Evolutionary conservation across 2,113 vertebrate species (phyloP), one percentile per base, ranked within the genome.

Genomic region (Nanorana parkeri): DNA sequence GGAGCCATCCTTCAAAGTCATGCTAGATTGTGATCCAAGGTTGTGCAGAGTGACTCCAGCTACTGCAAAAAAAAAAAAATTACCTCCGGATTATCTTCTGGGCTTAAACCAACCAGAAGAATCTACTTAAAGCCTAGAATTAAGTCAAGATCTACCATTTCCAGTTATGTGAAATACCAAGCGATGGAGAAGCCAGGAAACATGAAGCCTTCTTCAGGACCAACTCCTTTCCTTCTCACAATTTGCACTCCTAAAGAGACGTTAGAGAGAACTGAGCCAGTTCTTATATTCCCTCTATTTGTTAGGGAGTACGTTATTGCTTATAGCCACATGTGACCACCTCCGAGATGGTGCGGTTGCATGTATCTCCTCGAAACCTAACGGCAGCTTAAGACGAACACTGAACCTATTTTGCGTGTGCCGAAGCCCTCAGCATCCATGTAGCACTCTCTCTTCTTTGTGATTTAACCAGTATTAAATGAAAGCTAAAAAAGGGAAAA

Each of bases 381-480:
- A 67, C 23, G 77, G 77, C 77, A 78, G 77, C 77, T 78, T n/a
- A 20, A 52, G n/a, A 76, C 17, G 58, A 63, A 63, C 58, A 74
- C 73, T 76, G n/a, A 47, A 47, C 17, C 63, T 17, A 23, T 17
- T n/a, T n/a, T 63, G 13, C n/a, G 54, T 20, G 54, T 60, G 71
- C 52, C 55, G 20, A 24, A 36, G 41, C 26, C 52, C 17, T 56
- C 23, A 55, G 51, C 47, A 47, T 21, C 23, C 68, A 24, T 16
- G 51, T 36, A 26, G 56, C 73, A 76, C 32, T 26, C 73, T 63
- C 72, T 13, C 15, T 47, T 47, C 13, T 47, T 47, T 47, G 41
- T 47, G 4, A 74, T 32, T 24, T 21, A 29, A 75, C 56, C 58
- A 63, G 58, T 26, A 67, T 36, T 67, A 64, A 47, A 47, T 47